phyloP scores from a whole-genome alignment of 2,113 vertebrate species.

The Paracanthobrama guichenoti region DNA sequence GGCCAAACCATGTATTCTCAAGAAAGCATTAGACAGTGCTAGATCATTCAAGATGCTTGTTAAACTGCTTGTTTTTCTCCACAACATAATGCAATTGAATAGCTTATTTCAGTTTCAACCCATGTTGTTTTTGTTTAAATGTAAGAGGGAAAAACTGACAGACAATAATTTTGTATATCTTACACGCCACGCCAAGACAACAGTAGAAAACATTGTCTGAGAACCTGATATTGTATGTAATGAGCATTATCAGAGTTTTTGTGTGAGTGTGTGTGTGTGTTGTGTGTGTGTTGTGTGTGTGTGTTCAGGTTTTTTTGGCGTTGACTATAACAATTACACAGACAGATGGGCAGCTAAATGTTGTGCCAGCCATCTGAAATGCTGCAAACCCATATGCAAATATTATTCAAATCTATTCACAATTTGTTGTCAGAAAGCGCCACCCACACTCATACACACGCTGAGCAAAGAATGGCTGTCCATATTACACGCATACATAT shows the following conservation, averaged over 20 bases:
- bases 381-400: constrained; percentile 60
- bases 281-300: too few relatives aligned
- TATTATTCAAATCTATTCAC: constrained; percentile 68
- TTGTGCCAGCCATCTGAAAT: constrained; percentile 59
- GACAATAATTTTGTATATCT: neutral
- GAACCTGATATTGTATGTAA: neutral
- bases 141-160: neutral
- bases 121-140: neutral
- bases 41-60: neutral
- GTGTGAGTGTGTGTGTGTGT: constrained; percentile 25
- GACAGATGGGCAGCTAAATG: constrained; percentile 60
- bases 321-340: constrained; percentile 54
- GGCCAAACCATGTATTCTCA: neutral
- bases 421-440: constrained; percentile 64
- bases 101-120: neutral
- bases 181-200: neutral
- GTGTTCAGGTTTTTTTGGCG: constrained; percentile 47
- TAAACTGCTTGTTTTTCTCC: neutral
- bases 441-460: constrained; percentile 16
- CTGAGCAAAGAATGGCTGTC: constrained; percentile 2
- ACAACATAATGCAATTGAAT: neutral
- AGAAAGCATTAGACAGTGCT: too few relatives aligned
- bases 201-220: neutral
- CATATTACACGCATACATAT: constrained; percentile 7
- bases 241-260: neutral